A percentile compares a stretch with the other conserved stretches of the same genome.
Conservation (phyloP, 1,140 invertebrate genomes). For the Drosophila lini region DNA sequence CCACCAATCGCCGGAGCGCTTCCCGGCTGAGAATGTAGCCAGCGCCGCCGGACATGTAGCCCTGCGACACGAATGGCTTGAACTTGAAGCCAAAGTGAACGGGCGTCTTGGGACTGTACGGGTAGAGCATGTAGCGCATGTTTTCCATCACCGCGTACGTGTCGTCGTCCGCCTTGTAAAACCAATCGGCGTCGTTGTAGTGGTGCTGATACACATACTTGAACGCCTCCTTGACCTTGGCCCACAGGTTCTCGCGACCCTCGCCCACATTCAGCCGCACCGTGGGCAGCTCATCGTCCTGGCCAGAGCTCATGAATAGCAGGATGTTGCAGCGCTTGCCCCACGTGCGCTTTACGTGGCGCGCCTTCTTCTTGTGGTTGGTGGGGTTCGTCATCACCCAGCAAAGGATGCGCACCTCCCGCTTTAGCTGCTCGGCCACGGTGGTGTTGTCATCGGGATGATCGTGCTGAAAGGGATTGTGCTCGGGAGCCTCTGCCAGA, state of each 20-base stretch:
- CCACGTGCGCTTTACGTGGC: conserved; percentile 94
- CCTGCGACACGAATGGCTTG: conserved; percentile 88
- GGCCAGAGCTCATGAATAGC: conserved; percentile 93
- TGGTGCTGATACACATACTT: conserved; percentile 93
- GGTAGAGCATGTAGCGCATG: conserved; percentile 93
- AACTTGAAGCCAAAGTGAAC: conserved; percentile 95
- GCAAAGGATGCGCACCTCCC: conserved; percentile 51
- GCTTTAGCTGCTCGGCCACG: conserved; percentile 43
- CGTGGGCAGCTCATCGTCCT: conserved; percentile 88
- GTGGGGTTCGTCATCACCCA: conserved; percentile 54
- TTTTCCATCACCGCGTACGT: conserved; percentile 97
- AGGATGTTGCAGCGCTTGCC: conserved; percentile 95
- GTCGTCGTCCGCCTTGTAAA: conserved; percentile 97
- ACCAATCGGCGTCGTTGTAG: conserved; percentile 94
- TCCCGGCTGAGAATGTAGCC: conserved; percentile 95
- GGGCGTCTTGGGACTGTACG: conserved; percentile 88
- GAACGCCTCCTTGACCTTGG: conserved; percentile 97
- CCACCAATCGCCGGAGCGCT: conserved; percentile 90
- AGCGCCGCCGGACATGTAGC: conserved; percentile 97
- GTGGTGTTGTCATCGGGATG: conserved; percentile 41
- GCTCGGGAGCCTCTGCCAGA: neutral
- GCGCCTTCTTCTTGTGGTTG: conserved; percentile 45
- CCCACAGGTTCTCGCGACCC: conserved; percentile 95
- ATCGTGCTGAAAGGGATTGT: conserved; percentile 32
- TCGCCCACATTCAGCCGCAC: conserved; percentile 91